phyloP scores from a whole-genome alignment of 2,797 vertebrate species.

The Lagorchestes hirsutus region DNA sequence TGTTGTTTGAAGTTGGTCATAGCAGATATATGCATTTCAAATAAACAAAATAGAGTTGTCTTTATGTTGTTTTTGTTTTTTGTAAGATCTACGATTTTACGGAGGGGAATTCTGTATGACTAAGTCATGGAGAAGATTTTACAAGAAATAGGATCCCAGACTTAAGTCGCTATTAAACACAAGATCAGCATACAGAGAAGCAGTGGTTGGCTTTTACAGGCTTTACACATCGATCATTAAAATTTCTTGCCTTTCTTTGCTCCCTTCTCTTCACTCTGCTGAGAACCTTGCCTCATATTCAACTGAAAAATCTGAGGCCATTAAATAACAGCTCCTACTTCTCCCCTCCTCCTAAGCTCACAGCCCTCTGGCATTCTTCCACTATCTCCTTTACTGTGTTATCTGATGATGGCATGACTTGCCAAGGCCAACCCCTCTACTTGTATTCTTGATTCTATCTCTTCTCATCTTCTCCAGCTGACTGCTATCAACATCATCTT shows the following conservation, averaged over 20 bases:
- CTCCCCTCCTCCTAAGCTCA: background rate
- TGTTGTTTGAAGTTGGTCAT: background rate
- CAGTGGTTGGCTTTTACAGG: background rate
- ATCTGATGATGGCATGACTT: background rate
- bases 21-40: background rate
- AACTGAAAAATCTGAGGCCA: background rate
- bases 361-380: background rate
- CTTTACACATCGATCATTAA: background rate
- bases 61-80: background rate
- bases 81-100: background rate
- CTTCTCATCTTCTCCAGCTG: background rate
- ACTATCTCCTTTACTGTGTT: background rate
- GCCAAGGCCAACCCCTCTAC: background rate
- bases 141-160: background rate
- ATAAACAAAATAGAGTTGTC: background rate
- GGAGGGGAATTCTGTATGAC: background rate
- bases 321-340: too few relatives aligned
- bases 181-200: background rate
- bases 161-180: background rate
- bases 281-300: background rate
- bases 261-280: background rate
- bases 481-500: background rate
- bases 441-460: background rate
- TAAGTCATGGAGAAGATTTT: background rate
- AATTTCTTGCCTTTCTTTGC: background rate